Evolutionary conservation across 2,888 invertebrate genomes (phyloP).

Genomic region (Eudasyphora cyanicolor): DNA sequence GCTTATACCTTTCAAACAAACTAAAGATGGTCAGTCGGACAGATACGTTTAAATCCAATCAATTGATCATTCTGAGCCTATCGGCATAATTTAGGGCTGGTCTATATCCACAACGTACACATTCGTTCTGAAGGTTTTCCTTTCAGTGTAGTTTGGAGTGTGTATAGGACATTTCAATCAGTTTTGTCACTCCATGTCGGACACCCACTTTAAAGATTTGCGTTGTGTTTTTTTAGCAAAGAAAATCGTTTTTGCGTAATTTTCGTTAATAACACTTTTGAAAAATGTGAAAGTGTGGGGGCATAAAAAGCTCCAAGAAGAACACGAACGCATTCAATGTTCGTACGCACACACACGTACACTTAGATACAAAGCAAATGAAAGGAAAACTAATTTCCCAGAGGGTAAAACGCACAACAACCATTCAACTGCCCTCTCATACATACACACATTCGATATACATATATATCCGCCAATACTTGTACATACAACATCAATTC

Average conservation of each 20-base stretch:
- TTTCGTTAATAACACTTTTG: conserved; percentile 56
- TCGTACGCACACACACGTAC: not conserved
- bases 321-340: conserved; percentile 2
- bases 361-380: not conserved
- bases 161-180: too few species aligned
- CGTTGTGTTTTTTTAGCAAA: not conserved
- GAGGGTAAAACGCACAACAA: conserved; percentile 49
- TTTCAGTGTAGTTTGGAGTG: too few species aligned
- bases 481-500: conserved; percentile 8
- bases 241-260: conserved; percentile 23
- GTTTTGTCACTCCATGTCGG: not conserved
- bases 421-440: too few species aligned
- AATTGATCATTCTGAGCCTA: too few species aligned
- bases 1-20: too few species aligned
- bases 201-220: not conserved
- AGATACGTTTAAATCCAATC: too few species aligned
- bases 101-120: too few species aligned
- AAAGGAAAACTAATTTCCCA: conserved; percentile 58
- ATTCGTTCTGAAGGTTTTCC: too few species aligned
- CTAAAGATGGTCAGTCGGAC: too few species aligned
- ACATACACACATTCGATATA: not conserved
- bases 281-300: conserved; percentile 28
- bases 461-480: conserved; percentile 20
- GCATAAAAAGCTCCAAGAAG: not conserved
- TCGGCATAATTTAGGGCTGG: too few species aligned